Percentiles rank a stretch among this genome's conserved stretches.
Conservation (phyloP, 1,140 invertebrate species). For the Solenopsis invicta region DNA sequence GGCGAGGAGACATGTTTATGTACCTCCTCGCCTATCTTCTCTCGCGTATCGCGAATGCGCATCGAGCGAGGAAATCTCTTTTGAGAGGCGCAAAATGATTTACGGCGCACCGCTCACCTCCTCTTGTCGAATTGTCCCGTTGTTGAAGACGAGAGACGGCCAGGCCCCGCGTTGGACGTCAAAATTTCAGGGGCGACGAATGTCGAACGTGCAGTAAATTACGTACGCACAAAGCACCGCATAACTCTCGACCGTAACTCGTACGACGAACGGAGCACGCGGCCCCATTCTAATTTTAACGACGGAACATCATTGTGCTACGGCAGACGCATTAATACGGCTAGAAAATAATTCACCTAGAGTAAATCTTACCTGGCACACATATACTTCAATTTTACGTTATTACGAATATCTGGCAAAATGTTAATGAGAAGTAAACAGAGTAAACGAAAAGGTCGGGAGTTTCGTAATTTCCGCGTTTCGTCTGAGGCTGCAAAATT, state of each 20-base stretch:
- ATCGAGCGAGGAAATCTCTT: slow-evolving; percentile 31
- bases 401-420: neutral
- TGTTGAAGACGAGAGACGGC: neutral
- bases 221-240: neutral
- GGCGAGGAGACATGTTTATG: slow-evolving; percentile 50
- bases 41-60: slow-evolving; percentile 33
- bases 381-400: neutral
- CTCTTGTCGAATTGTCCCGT: slow-evolving; percentile 7
- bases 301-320: too few species aligned
- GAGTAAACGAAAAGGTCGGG: too few species aligned
- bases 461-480: neutral
- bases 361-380: neutral
- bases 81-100: slow-evolving; percentile 34
- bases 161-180: neutral
- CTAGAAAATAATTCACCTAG: neutral
- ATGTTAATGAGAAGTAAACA: neutral
- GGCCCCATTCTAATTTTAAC: neutral
- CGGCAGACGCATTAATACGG: neutral
- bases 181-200: slow-evolving; percentile 22
- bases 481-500: neutral
- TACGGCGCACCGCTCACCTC: slow-evolving; percentile 24
- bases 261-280: neutral
- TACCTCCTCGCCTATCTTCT: slow-evolving; percentile 30
- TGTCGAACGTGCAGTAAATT: slow-evolving; percentile 21
- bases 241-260: neutral